Conservation (phyloP, 2,113 vertebrate species). For the Aramus guarauna region DNA sequence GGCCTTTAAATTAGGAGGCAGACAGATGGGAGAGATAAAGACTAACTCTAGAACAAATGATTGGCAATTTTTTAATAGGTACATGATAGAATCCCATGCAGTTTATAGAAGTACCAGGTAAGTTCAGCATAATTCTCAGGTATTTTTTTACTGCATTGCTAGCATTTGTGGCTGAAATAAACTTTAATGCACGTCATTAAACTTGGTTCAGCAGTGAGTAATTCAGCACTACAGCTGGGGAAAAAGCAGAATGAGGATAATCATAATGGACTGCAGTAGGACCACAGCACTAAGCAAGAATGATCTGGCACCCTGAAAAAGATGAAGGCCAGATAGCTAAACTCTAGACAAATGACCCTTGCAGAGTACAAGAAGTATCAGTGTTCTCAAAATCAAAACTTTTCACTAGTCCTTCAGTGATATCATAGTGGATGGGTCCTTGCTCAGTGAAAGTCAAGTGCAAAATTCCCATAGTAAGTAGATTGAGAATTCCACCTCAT, state of each 20-base stretch:
- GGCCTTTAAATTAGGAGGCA: conserved; percentile 38
- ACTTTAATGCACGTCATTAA: neutral
- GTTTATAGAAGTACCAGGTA: neutral
- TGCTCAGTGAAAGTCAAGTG: neutral
- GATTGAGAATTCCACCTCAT: neutral
- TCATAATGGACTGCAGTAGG: neutral
- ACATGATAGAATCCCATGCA: neutral
- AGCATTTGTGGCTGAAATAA: neutral
- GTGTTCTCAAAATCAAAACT: neutral
- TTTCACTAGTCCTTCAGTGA: neutral
- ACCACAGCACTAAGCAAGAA: neutral
- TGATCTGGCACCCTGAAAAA: neutral
- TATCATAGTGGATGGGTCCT: neutral
- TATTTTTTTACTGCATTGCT: neutral
- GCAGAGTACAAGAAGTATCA: neutral
- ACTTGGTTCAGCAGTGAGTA: neutral
- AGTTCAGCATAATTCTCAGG: neutral
- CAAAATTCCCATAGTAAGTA: neutral
- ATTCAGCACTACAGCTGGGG: neutral
- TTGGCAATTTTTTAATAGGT: neutral
- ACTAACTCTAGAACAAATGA: neutral
- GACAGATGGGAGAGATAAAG: conserved; percentile 41
- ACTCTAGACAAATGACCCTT: neutral
- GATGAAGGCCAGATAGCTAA: neutral
- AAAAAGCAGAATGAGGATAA: neutral